Percentiles rank a stretch among this genome's conserved stretches.
Evolutionary conservation across 2,888 invertebrate genomes (phyloP).

Genomic region (Girardia tigrina): DNA sequence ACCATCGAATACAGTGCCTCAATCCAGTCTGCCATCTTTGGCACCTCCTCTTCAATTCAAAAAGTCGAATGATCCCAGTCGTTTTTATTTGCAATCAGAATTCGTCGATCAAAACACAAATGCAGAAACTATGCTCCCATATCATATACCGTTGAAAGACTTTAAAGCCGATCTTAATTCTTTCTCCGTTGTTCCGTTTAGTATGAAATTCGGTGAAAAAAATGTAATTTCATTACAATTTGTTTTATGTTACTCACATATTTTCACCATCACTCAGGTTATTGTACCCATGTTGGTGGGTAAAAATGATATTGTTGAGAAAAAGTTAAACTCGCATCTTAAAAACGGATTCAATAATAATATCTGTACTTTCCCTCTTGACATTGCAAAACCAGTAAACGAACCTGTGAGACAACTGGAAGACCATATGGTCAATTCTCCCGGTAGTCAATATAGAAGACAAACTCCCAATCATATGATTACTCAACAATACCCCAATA

Average conservation of each 20-base stretch:
- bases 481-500: no score
- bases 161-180: slow-evolving; percentile 15
- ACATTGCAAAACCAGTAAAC: no score
- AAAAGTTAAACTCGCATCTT: background rate
- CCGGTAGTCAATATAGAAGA: no score
- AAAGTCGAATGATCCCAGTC: background rate
- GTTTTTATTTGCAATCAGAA: background rate
- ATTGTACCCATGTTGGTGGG: background rate
- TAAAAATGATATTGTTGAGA: background rate
- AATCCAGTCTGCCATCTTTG: background rate
- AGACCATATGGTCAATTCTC: no score
- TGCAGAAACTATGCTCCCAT: background rate
- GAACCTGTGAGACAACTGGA: no score
- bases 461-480: no score
- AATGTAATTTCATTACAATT: no score
- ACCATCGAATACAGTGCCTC: background rate
- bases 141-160: background rate
- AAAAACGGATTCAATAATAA: background rate
- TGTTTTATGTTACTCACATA: no score
- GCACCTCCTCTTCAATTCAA: slow-evolving; percentile 3
- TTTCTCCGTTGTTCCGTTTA: background rate
- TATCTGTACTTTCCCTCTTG: background rate
- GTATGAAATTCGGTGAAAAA: background rate
- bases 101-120: background rate
- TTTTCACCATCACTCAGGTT: no score